Conservation (phyloP, 2,797 vertebrate species). For the Danio jaintianensis region DNA sequence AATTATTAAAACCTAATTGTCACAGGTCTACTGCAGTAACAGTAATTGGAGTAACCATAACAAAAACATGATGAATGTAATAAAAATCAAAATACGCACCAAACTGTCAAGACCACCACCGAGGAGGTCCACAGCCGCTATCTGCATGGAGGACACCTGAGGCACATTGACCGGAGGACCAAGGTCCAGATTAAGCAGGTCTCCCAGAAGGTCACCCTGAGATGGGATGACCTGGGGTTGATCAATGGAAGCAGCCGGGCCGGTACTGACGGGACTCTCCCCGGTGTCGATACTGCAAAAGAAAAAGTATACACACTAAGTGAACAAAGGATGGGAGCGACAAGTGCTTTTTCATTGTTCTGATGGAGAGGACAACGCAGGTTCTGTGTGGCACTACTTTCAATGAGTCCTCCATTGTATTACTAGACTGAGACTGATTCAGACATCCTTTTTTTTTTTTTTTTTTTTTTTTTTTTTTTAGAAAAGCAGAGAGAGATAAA, state of each 20-base stretch:
- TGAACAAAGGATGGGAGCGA: conserved; percentile 5
- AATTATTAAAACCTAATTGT: too few species aligned
- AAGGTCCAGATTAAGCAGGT: conserved; percentile 95
- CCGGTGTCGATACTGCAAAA: conserved; percentile 89
- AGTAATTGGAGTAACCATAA: too few species aligned
- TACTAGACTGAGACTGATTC: conserved; percentile 3
- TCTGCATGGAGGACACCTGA: conserved; percentile 94
- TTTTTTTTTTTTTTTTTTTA: not conserved
- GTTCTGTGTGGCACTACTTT: conserved; percentile 26
- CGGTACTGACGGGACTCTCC: conserved; percentile 91
- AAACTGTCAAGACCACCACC: conserved; percentile 95
- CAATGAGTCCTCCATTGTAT: not conserved
- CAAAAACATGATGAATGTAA: too few species aligned
- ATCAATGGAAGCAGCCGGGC: conserved; percentile 83
- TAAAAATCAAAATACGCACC: conserved; percentile 78
- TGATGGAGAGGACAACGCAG: conserved; percentile 11
- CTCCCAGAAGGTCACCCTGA: conserved; percentile 94
- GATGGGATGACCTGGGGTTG: conserved; percentile 94
- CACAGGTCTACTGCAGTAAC: too few species aligned
- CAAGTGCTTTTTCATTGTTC: conserved; percentile 13
- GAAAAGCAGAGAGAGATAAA: not conserved
- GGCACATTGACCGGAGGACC: conserved; percentile 95
- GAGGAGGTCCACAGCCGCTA: conserved; percentile 96
- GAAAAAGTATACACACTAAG: conserved; percentile 1
- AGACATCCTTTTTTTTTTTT: conserved; percentile 1